Evolutionary conservation across 2,888 invertebrate species (phyloP).

Genomic region (Rhagophthalmus giganteus): DNA sequence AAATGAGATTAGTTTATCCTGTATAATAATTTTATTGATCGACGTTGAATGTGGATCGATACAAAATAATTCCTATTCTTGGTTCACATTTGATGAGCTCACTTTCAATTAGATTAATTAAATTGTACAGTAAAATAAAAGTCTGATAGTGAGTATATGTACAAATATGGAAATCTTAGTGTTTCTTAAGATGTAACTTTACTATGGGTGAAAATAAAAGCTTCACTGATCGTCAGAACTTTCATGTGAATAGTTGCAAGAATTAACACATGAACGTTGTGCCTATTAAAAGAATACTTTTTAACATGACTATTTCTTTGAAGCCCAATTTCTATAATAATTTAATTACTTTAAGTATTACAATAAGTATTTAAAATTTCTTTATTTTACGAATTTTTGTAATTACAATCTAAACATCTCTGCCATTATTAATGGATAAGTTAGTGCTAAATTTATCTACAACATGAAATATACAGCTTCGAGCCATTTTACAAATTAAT

Average conservation of each 20-base stretch:
- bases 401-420: background rate
- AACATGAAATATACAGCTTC: too few species aligned
- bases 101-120: too few species aligned
- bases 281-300: too few species aligned
- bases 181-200: slow-evolving; percentile 15
- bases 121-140: slow-evolving; percentile 19
- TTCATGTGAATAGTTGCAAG: background rate
- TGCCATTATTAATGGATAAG: background rate
- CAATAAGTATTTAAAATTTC: background rate
- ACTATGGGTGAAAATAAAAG: slow-evolving; percentile 15
- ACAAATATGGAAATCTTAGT: slow-evolving; percentile 9
- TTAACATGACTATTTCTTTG: too few species aligned
- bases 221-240: slow-evolving; percentile 1
- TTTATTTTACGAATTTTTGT: background rate
- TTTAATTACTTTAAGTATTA: background rate
- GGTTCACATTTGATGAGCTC: slow-evolving; percentile 6
- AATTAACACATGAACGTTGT: background rate
- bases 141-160: slow-evolving; percentile 25
- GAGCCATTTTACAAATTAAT: too few species aligned
- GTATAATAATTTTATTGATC: too few species aligned
- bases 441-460: too few species aligned
- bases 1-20: slow-evolving; percentile 3
- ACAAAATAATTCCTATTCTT: too few species aligned
- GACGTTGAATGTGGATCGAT: too few species aligned
- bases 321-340: too few species aligned